These are phyloP conservation scores for Cataglyphis albicans DNA, from an alignment of 2,888 invertebrate species.

Conservation along the genomic window DNA sequence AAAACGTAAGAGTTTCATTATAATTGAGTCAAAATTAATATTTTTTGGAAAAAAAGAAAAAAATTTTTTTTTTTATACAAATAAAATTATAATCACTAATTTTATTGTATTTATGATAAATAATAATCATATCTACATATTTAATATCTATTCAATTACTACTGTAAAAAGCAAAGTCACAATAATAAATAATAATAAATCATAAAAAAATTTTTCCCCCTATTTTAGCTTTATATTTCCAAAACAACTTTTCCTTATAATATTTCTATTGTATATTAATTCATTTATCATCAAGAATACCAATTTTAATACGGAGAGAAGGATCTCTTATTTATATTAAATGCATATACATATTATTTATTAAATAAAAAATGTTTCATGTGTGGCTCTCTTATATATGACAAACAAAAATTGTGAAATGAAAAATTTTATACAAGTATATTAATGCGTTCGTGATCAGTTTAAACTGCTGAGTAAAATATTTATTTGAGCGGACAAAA, in stretches of 20 bases:
- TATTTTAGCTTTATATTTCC: neutral
- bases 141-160: neutral
- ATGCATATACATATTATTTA: neutral
- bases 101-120: too few species aligned
- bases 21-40: neutral
- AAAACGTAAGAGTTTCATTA: neutral
- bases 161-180: neutral
- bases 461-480: neutral
- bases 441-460: neutral
- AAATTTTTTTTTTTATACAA: neutral
- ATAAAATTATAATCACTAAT: neutral
- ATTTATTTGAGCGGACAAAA: neutral
- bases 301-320: neutral
- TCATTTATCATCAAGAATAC: neutral
- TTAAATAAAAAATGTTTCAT: neutral
- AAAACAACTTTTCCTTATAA: neutral
- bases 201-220: too few species aligned
- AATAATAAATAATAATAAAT: constrained; percentile 12
- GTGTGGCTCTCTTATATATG: neutral
- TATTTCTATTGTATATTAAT: neutral
- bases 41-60: neutral
- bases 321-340: neutral
- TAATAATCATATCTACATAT: neutral
- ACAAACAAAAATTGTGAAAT: neutral
- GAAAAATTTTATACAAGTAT: neutral